These are phyloP conservation scores for Lepus timidus DNA, from an alignment of 2,113 vertebrate species.

Conservation along the genomic window DNA sequence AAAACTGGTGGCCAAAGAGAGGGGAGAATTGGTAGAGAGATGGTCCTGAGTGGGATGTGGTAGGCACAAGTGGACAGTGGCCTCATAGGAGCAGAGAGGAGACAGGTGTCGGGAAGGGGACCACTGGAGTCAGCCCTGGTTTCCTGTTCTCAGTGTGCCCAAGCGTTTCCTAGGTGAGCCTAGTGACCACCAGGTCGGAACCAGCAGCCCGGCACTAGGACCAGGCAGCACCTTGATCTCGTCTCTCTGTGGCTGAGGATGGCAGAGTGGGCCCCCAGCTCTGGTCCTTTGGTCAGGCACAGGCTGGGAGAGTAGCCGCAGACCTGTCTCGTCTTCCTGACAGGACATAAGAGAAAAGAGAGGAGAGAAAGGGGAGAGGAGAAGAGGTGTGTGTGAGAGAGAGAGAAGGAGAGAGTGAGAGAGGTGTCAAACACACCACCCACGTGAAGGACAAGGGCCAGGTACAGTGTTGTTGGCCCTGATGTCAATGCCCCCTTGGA, in stretches of 20 bases:
- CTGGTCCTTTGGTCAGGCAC: not conserved
- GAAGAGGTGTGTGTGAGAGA: no score
- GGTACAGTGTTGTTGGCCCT: not conserved
- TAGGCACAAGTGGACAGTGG: not conserved
- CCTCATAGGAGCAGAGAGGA: not conserved
- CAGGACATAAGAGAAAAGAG: not conserved
- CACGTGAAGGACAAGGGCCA: not conserved
- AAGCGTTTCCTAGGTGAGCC: conserved; percentile 1
- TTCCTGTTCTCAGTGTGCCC: not conserved
- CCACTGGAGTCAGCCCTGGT: not conserved
- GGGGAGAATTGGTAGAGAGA: not conserved
- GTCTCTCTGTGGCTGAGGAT: not conserved
- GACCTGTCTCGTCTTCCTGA: not conserved
- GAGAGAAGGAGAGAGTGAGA: no score
- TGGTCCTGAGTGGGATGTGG: not conserved
- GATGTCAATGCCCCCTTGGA: not conserved
- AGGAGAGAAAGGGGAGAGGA: not conserved
- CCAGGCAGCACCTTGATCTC: not conserved
- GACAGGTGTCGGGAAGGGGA: not conserved
- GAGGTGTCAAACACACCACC: not conserved
- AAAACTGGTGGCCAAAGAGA: not conserved
- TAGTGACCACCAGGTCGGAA: not conserved
- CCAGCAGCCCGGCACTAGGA: not conserved
- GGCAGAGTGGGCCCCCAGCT: not conserved
- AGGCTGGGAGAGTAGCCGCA: not conserved